Conservation (phyloP, 2,797 vertebrate species). For the Phoeniculus purpureus region DNA sequence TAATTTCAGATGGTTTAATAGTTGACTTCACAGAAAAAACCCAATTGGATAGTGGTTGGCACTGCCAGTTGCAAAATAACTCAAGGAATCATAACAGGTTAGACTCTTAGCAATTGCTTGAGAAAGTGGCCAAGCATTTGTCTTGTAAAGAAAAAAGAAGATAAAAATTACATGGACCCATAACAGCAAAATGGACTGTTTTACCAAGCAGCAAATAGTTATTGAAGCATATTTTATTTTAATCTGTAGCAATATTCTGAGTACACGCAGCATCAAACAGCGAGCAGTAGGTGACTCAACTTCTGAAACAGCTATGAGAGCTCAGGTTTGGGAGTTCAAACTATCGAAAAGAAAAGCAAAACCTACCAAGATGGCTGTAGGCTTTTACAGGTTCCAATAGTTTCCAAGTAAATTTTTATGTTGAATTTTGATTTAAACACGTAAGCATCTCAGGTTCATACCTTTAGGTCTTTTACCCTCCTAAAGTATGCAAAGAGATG, state of each 20-base stretch:
- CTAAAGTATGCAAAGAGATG: not conserved
- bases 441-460: not conserved
- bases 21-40: not conserved
- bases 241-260: not conserved
- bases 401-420: not conserved
- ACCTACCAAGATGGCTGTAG: not conserved
- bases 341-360: not conserved
- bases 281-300: not conserved
- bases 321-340: not conserved
- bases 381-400: not conserved
- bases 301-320: not conserved
- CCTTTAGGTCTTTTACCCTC: not conserved
- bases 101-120: slow-evolving; percentile 24
- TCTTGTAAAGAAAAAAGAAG: not conserved
- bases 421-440: not conserved
- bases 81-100: slow-evolving; percentile 12
- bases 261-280: not conserved
- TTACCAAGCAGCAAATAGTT: not conserved
- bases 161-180: not conserved
- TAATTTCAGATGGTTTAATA: slow-evolving; percentile 25
- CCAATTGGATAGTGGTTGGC: not conserved
- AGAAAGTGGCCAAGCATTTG: not conserved
- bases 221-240: slow-evolving; percentile 5
- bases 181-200: slow-evolving; percentile 30
- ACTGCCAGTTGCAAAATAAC: slow-evolving; percentile 18